A percentile compares a stretch with the other conserved stretches of the same genome.
Evolutionary conservation across 2,113 vertebrate species (phyloP).

Genomic region (Mus spicilegus): DNA sequence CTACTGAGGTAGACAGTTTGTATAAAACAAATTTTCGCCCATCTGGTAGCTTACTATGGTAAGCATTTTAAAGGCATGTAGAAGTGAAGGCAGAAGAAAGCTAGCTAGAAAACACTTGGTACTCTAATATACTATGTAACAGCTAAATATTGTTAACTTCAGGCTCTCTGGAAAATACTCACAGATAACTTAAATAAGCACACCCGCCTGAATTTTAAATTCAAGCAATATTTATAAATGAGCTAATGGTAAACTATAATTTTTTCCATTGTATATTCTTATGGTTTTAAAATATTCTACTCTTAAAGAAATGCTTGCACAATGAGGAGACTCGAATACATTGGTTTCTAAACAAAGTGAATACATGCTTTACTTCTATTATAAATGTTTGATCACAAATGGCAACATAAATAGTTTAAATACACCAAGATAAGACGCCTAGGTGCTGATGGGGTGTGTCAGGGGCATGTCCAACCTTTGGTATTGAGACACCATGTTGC

Average conservation of each 20-base stretch:
- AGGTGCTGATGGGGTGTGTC: background rate
- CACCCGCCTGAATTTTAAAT: background rate
- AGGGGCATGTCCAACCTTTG: background rate
- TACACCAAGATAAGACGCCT: background rate
- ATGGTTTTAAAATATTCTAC: background rate
- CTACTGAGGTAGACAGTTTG: background rate
- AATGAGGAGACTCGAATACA: background rate
- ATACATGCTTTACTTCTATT: background rate
- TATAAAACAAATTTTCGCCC: background rate
- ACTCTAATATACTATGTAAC: background rate
- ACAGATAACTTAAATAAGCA: background rate
- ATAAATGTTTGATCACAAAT: background rate
- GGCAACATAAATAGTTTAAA: background rate
- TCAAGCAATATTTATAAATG: background rate
- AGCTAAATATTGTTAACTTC: background rate
- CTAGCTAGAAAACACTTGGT: background rate
- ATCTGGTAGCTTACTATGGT: background rate
- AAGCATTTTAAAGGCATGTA: background rate
- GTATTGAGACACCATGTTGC: background rate
- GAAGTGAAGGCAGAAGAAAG: slow-evolving; percentile 1
- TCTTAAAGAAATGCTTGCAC: background rate
- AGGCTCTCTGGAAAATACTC: background rate
- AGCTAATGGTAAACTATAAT: background rate
- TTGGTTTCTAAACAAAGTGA: background rate
- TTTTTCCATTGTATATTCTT: background rate